phyloP scores from a whole-genome alignment of 2,113 vertebrate genomes.

The Ochotona princeps region DNA sequence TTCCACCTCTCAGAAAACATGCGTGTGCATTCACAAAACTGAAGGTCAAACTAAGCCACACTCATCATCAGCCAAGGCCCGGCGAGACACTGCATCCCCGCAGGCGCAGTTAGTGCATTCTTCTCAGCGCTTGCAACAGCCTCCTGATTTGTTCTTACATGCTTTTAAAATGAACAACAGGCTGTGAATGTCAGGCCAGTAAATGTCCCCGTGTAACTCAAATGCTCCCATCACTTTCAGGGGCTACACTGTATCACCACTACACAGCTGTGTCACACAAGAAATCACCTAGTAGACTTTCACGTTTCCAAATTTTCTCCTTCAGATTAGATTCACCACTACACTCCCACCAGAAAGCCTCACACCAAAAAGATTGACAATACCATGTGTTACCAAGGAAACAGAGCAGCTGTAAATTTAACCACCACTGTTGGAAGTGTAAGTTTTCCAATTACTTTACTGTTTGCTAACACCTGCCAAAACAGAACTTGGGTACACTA shows the following conservation, averaged over 20 bases:
- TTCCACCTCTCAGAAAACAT: not conserved
- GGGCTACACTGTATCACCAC: not conserved
- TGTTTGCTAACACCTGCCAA: not conserved
- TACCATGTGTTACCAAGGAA: not conserved
- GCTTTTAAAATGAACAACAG: not conserved
- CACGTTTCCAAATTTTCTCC: too few species aligned
- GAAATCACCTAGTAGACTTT: too few species aligned
- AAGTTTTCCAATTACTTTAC: not conserved
- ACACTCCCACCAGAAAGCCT: not conserved
- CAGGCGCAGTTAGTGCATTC: not conserved
- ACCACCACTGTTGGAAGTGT: rapidly evolving
- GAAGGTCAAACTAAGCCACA: not conserved
- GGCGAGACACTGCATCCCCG: not conserved
- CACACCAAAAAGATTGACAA: not conserved
- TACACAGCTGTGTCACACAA: not conserved
- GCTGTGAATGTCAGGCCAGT: not conserved
- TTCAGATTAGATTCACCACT: too few species aligned
- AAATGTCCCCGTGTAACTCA: not conserved
- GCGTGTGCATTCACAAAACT: not conserved
- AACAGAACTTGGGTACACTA: too few species aligned
- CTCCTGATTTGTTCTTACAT: not conserved
- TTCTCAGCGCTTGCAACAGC: not conserved
- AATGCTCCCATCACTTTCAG: not conserved
- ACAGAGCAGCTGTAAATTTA: not conserved
- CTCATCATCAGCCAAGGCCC: not conserved